Evolutionary conservation across 2,797 vertebrate genomes (phyloP).

Genomic region (Trematomus bernacchii): DNA sequence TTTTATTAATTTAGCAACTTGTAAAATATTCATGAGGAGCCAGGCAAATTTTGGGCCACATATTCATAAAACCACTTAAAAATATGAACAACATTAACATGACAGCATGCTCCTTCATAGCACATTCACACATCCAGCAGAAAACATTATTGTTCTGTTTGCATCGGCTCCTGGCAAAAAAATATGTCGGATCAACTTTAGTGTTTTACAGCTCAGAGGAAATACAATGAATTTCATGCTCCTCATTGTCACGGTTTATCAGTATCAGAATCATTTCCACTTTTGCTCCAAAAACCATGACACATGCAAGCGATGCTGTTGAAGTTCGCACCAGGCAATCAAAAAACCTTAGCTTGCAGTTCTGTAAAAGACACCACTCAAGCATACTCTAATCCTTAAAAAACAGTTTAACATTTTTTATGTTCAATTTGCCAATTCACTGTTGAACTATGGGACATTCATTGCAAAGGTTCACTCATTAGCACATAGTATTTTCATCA

Average conservation of each 20-base stretch:
- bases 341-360: neutral
- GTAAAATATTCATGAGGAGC: conserved; percentile 56
- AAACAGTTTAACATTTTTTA: neutral
- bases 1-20: conserved; percentile 42
- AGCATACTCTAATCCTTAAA: too few relatives aligned
- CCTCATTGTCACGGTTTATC: conserved; percentile 57
- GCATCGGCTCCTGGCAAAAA: conserved; percentile 46
- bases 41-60: conserved; percentile 21
- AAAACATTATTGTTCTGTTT: conserved; percentile 52
- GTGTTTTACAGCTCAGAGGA: conserved; percentile 63
- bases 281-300: conserved; percentile 38
- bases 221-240: conserved; percentile 52
- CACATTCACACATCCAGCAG: conserved; percentile 23
- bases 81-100: conserved; percentile 40
- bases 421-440: neutral
- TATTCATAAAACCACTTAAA: conserved; percentile 24
- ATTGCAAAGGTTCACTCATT: neutral
- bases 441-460: neutral
- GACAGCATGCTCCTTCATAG: conserved; percentile 27
- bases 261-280: conserved; percentile 45
- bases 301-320: conserved; percentile 6
- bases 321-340: conserved; percentile 17
- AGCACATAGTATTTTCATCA: conserved; percentile 7
- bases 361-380: neutral
- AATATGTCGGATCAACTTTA: conserved; percentile 59